phyloP scores from a whole-genome alignment of 2,888 invertebrate species.

The Halictus ligatus region DNA sequence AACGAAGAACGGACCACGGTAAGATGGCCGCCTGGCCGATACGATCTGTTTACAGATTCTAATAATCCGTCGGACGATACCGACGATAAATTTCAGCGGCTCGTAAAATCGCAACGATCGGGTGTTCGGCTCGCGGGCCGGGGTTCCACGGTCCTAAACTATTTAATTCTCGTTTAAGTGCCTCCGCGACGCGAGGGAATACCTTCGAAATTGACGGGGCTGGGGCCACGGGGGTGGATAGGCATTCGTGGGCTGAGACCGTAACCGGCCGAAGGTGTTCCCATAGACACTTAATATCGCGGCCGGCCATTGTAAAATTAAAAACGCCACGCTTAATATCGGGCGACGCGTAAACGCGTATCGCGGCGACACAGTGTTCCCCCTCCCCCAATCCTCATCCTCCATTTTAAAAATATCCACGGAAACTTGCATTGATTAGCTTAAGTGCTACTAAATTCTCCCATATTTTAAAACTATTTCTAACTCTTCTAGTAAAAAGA shows the following conservation, averaged over 20 bases:
- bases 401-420: background rate
- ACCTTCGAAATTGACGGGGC: slow-evolving; percentile 30
- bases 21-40: slow-evolving; percentile 30
- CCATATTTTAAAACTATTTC: background rate
- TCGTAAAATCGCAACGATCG: slow-evolving; percentile 73
- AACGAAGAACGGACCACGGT: slow-evolving; percentile 12
- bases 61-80: slow-evolving; percentile 75
- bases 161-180: slow-evolving; percentile 37
- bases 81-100: slow-evolving; percentile 75
- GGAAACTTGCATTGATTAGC: background rate
- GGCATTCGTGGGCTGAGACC: slow-evolving; percentile 7
- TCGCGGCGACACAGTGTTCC: background rate
- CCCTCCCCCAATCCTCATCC: too few relatives aligned
- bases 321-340: background rate
- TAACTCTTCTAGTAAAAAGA: background rate
- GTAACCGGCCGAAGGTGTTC: slow-evolving; percentile 28
- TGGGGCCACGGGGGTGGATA: background rate
- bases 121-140: slow-evolving; percentile 36
- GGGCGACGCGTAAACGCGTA: background rate
- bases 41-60: slow-evolving; percentile 76
- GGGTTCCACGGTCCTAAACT: slow-evolving; percentile 45
- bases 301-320: slow-evolving; percentile 17
- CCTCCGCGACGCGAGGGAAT: slow-evolving; percentile 24
- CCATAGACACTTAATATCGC: slow-evolving; percentile 19
- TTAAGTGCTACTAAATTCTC: too few relatives aligned